Evolutionary conservation across 2,888 invertebrate genomes (phyloP), one percentile per base, ranked within the genome.

Genomic region (Leptinotarsa tumamoca): DNA sequence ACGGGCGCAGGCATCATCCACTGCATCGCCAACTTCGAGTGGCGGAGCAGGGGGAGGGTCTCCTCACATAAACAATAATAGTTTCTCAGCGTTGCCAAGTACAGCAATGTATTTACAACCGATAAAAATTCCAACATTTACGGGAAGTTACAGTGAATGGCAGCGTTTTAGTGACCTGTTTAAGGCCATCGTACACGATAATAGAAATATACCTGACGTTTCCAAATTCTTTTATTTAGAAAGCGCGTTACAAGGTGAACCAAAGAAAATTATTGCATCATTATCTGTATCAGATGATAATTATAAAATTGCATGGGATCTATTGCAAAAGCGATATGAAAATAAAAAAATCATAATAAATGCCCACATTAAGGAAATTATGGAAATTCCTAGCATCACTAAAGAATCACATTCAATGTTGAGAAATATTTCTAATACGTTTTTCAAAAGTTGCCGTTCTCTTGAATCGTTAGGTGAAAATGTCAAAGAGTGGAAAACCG

Each of bases 151-250:
- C 66, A 71, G 49, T 4, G 69, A 74, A 58, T 75, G 75, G 72
- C 54, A 66, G 52, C 50, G 54, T 7, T 75, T 75, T 61, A 50
- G 58, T 51, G 67, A 75, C 49, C 21, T 70, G 43, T 75, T 75
- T 63, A 27, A 52, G 27, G 54, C 68, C 13, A 54, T 75, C 4
- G 61, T 75, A 67, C 74, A 75, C 43, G 67, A 75, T 72, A 72
- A 67, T 54, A 18, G 51, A 52, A 66, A 33, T 27, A 33, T 67
- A 21, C 18, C 33, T 50, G 56, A 76, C 43, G 56, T 68, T 18
- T 61, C 68, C 33, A 76, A 70, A 51, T 76, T 76, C 23, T 69
- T 74, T 56, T 76, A 76, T 67, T 69, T 73, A 63, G 52, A 76
- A 73, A 27, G 27, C 52, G 58, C 63, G 18, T 66, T 72, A 71